Evolutionary conservation across 2,113 vertebrate species (phyloP), one percentile per base, ranked within the genome.

Genomic region (Conger conger): DNA sequence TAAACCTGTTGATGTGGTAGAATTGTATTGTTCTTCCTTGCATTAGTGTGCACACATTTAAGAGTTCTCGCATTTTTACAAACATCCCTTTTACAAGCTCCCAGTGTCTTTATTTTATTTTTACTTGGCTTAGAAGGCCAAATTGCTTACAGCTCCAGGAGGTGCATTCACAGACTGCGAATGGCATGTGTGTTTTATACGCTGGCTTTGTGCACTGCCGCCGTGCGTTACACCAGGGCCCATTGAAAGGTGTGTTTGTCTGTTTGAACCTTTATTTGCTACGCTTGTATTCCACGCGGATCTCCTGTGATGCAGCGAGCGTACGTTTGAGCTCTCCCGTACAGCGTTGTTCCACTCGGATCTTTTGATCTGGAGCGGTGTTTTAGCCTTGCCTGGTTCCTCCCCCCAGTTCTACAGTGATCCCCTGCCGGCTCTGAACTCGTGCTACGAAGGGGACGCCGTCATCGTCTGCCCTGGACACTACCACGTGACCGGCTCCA

Each of bases 381-480:
- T 33, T 76, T 87, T 33, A 50, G 45, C 80, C 27, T 63, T 79
- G 57, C 63, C 4, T 81, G 60, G 42, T 86, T 3, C 80, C 83
- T 86, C 33, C 91, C 60, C 89, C 82, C 82, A 99, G 97, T 99
- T 99, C 89, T 95, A 97, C 86, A 92, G 81, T 79, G 96, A 98
- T 80, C 96, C 94, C 0, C 87, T 96, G 57, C 89, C 93, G 87
- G 97, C 97, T 20, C 87, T 98, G 83, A 94, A 92, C 79, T 93
- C 93, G 8, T 97, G 96, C 86, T 95, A 95, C 1, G 93, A 97
- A 84, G 97, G 96, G 0, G 97, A 99, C 40, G 90, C 84, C 80
- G 94, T 98, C 80, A 92, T 98, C 50, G 86, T 98, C 82, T 96
- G 97, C 82, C 97, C 97, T 0, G 97, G 97, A 20, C 93, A 91